Evolutionary conservation across 1,140 invertebrate genomes (phyloP).

Genomic region (Brachionus plicatilis): DNA sequence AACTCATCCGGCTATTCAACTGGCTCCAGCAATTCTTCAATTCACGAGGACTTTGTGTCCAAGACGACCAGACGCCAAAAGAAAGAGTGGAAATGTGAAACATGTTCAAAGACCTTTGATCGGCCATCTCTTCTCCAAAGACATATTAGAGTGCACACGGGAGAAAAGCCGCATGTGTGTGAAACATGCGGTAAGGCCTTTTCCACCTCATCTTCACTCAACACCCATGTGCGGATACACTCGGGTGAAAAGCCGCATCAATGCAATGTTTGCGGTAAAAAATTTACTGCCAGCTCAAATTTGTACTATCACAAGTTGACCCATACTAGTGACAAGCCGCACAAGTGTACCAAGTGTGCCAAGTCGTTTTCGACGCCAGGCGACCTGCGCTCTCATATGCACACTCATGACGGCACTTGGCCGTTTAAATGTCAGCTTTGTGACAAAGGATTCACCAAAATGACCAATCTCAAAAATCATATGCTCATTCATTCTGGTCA

Average conservation of each 20-base stretch:
- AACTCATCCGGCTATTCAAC: constrained; percentile 5
- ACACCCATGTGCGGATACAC: constrained; percentile 89
- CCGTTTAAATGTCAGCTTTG: constrained; percentile 56
- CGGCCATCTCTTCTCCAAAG: constrained; percentile 63
- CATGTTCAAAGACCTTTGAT: constrained; percentile 79
- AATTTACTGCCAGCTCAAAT: constrained; percentile 91
- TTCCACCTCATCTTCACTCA: constrained; percentile 86
- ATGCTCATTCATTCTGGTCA: constrained; percentile 52
- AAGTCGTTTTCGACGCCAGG: constrained; percentile 41
- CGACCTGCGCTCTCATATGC: constrained; percentile 25
- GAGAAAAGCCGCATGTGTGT: constrained; percentile 91
- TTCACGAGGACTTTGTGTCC: neutral
- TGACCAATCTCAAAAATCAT: constrained; percentile 87
- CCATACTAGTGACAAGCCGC: constrained; percentile 57
- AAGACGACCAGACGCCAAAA: neutral
- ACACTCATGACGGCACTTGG: constrained; percentile 36
- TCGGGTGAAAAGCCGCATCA: constrained; percentile 86
- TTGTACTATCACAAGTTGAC: constrained; percentile 97
- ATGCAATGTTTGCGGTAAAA: constrained; percentile 86
- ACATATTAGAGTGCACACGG: constrained; percentile 53
- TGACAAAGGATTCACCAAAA: constrained; percentile 80
- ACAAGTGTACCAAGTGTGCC: constrained; percentile 19
- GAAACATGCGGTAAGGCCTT: constrained; percentile 87
- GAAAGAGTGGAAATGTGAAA: constrained; percentile 62
- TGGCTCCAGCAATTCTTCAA: neutral